Base-by-base conservation (phyloP, 2,888 invertebrate species). In the Portevinia maculata region DNA sequence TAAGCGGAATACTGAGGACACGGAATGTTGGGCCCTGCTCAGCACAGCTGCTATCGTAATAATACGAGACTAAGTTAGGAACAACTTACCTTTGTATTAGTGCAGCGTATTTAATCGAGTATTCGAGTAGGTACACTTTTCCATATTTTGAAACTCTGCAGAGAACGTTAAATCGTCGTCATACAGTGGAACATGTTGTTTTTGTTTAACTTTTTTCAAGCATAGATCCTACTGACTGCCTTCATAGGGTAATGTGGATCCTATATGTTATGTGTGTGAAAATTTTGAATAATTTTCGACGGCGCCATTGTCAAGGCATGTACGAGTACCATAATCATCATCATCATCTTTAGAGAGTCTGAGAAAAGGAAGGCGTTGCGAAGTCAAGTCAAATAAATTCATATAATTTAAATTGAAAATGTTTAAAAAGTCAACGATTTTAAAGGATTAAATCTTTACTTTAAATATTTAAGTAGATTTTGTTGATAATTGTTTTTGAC, bases 1-100 rank as follows among this genome's bases (percentile, higher is more conserved):
- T 83, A 76, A 83, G 70, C 71, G 62, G 60, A 83, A 76, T 67
- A 41, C 53, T 21, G 59, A 65, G 59, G 75, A 62, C 62, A 81
- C 75, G 62, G 76, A 41, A 62, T n/a, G 37, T 7, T 17, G 15
- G 52, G 37, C 44, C 55, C 69, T 24, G 37, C 62, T 46, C 52
- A 60, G 53, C 65, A 70, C 48, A 48, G 48, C 60, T 71, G 65
- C 55, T 81, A 46, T 76, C 59, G 44, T 81, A 81, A 71, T 59
- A 81, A 75, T 75, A 44, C 46, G 39, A 19, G 48, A n/a, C 4
- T n/a, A 7, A 48, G 62, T 59, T 37, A 64, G 52, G 48, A 64
- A 81, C n/a, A n/a, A n/a, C n/a, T n/a, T n/a, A n/a, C n/a, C n/a
- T n/a, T n/a, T n/a, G n/a, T n/a, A n/a, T n/a, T n/a, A n/a, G n/a